Evolutionary conservation across 1,140 invertebrate genomes (phyloP).

Genomic region (Chymomyza costata): DNA sequence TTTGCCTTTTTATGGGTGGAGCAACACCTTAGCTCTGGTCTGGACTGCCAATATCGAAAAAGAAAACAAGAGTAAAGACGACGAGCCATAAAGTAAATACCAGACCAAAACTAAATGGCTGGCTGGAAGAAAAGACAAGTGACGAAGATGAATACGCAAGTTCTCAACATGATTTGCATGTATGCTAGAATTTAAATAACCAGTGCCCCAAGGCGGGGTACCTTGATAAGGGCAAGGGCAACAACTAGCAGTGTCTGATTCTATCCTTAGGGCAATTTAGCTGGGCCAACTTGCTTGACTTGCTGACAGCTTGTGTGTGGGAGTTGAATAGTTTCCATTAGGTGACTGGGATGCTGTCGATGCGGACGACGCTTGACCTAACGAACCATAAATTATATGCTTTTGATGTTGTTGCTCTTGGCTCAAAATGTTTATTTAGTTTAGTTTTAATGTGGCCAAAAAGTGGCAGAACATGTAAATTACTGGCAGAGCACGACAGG

Average conservation of each 20-base stretch:
- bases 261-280: conserved; percentile 26
- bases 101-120: conserved; percentile 15
- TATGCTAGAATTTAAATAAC: too few species aligned
- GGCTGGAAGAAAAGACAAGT: conserved; percentile 29
- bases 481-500: conserved; percentile 9
- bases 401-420: conserved; percentile 54
- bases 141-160: conserved; percentile 67
- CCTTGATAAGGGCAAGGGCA: conserved; percentile 49
- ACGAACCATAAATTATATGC: conserved; percentile 72
- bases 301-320: conserved; percentile 39
- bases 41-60: conserved; percentile 5
- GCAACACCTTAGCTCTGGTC: conserved; percentile 47
- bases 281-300: conserved; percentile 23
- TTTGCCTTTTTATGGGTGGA: conserved; percentile 54
- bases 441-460: conserved; percentile 27
- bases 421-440: conserved; percentile 59
- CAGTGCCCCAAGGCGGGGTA: too few species aligned
- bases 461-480: conserved; percentile 32
- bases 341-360: background rate
- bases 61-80: background rate
- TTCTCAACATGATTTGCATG: conserved; percentile 27
- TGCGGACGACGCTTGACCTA: conserved; percentile 51
- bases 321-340: too few species aligned
- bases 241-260: conserved; percentile 14
- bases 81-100: conserved; percentile 21